Conservation (phyloP, 2,888 invertebrate species). For the Hirtodrosophila alboralis region DNA sequence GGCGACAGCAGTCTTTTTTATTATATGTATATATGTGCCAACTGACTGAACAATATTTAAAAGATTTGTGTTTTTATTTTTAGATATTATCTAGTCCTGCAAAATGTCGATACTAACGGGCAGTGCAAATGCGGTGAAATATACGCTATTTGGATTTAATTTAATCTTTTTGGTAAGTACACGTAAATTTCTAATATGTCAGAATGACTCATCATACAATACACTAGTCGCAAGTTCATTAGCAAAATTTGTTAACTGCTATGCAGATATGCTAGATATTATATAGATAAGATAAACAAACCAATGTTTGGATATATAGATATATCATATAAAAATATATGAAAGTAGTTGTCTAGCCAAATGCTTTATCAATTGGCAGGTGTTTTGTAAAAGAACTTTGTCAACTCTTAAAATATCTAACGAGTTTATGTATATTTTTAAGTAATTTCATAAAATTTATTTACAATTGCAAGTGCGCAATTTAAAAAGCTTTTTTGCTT, state of each 20-base stretch:
- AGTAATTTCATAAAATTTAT: too few species aligned
- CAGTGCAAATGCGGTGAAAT: conserved; percentile 87
- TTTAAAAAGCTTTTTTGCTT: neutral
- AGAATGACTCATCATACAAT: conserved; percentile 36
- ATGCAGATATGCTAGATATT: neutral
- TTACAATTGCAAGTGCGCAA: too few species aligned
- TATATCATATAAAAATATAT: neutral
- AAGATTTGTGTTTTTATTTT: conserved; percentile 7
- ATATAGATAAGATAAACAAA: conserved; percentile 26
- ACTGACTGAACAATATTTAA: neutral
- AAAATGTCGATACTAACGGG: conserved; percentile 83
- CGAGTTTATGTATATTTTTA: too few species aligned
- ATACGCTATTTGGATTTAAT: conserved; percentile 90
- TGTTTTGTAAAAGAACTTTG: too few species aligned
- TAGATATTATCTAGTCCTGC: conserved; percentile 20
- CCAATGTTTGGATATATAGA: neutral
- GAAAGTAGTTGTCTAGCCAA: neutral
- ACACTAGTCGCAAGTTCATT: conserved; percentile 9
- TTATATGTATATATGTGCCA: neutral
- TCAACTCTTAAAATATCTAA: too few species aligned
- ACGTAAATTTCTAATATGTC: neutral
- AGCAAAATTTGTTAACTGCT: conserved; percentile 10
- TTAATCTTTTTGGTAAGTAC: conserved; percentile 90
- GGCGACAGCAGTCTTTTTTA: neutral
- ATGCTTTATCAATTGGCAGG: neutral